phyloP scores from a whole-genome alignment of 2,113 vertebrate species.

The Caloenas nicobarica region DNA sequence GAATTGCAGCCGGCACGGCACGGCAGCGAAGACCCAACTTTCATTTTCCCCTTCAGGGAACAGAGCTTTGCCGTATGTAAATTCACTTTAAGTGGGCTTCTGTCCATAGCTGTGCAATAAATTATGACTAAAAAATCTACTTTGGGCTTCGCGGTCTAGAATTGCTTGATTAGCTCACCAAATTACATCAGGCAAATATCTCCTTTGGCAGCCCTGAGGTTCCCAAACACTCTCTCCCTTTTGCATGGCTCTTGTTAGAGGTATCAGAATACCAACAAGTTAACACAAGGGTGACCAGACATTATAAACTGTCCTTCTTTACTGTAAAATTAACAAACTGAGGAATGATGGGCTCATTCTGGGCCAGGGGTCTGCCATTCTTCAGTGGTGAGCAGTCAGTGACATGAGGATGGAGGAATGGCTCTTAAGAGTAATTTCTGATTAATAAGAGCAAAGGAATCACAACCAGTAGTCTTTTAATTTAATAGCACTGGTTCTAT shows the following conservation, averaged over 20 bases:
- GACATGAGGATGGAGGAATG: neutral
- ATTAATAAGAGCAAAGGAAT: neutral
- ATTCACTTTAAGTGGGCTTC: neutral
- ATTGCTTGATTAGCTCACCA: neutral
- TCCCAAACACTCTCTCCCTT: neutral
- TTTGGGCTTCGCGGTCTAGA: neutral
- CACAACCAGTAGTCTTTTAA: neutral
- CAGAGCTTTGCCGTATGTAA: neutral
- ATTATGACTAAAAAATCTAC: neutral
- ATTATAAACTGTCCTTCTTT: neutral
- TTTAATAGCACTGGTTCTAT: neutral
- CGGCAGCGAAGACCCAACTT: neutral
- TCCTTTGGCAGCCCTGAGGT: neutral
- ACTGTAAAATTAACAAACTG: neutral
- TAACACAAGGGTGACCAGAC: neutral
- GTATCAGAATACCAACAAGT: neutral
- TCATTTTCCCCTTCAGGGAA: neutral
- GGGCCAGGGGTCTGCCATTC: neutral
- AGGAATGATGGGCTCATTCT: neutral
- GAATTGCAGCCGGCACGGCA: neutral
- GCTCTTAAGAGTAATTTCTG: conserved; percentile 8
- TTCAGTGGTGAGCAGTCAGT: neutral
- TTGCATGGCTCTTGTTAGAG: neutral
- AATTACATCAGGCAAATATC: neutral
- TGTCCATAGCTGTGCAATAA: neutral